Conservation (phyloP, 2,888 invertebrate species). For the Ypsolopha sequella region DNA sequence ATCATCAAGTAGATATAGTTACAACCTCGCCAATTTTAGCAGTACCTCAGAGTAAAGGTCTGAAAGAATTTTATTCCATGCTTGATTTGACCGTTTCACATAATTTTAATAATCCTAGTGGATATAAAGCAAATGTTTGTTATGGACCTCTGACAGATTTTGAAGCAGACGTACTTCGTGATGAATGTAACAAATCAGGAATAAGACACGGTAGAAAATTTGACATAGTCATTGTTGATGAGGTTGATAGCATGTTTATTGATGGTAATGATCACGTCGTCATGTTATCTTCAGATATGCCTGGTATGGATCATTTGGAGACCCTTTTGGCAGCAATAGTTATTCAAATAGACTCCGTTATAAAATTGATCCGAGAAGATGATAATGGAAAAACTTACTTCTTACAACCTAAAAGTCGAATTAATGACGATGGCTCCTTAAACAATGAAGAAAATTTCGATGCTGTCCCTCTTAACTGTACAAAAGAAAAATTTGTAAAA, state of each 20-base stretch:
- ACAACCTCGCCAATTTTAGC: constrained; percentile 10
- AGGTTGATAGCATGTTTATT: constrained; percentile 12
- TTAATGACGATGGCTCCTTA: too few species aligned
- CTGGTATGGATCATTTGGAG: constrained; percentile 12
- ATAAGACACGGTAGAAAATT: constrained; percentile 7
- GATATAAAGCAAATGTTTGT: constrained; percentile 7
- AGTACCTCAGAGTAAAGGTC: constrained; percentile 2
- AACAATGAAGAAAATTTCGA: constrained; percentile 6
- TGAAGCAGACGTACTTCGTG: constrained; percentile 9
- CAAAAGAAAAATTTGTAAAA: constrained; percentile 9
- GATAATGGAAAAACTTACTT: constrained; percentile 8
- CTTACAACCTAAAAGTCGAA: neutral
- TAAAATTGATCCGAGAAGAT: constrained; percentile 3
- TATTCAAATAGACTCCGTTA: constrained; percentile 9
- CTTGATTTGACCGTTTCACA: neutral
- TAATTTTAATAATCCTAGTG: constrained; percentile 2
- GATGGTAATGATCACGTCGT: constrained; percentile 12
- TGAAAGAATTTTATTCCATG: neutral
- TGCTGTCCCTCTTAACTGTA: constrained; percentile 6
- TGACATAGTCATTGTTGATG: constrained; percentile 11
- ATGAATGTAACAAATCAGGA: constrained; percentile 8
- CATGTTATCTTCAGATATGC: constrained; percentile 6
- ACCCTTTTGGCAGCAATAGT: constrained; percentile 9
- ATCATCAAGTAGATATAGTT: constrained; percentile 8
- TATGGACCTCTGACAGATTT: constrained; percentile 10